Evolutionary conservation across 2,113 vertebrate genomes (phyloP).

Genomic region (Tetrax tetrax): DNA sequence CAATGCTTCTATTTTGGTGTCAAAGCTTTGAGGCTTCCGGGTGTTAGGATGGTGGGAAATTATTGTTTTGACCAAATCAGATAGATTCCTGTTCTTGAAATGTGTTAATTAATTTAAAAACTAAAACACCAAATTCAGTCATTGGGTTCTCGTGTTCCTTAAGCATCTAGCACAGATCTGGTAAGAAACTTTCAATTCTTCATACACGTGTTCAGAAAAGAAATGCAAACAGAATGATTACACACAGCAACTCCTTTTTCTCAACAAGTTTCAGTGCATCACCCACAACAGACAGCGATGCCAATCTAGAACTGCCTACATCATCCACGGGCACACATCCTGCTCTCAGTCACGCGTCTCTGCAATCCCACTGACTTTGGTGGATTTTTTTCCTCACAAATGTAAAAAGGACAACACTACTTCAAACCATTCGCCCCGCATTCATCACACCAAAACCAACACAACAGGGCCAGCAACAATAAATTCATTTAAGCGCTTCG

Average conservation of each 20-base stretch:
- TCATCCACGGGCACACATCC: background rate
- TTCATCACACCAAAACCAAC: background rate
- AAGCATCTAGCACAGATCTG: background rate
- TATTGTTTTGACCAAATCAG: background rate
- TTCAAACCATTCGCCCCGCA: background rate
- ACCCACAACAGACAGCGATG: fast-evolving
- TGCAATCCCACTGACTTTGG: background rate
- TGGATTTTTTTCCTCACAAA: background rate
- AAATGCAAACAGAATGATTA: background rate
- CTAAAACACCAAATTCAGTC: background rate
- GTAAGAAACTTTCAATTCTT: background rate
- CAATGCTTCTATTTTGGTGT: background rate
- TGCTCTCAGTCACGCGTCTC: fast-evolving
- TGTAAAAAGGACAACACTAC: background rate
- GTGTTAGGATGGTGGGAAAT: background rate
- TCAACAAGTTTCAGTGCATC: background rate
- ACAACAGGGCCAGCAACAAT: background rate
- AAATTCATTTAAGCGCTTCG: background rate
- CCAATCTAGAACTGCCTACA: background rate
- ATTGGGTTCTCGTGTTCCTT: background rate
- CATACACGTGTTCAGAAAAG: background rate
- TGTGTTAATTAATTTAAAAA: background rate
- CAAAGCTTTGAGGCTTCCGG: background rate
- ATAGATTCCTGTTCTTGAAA: background rate
- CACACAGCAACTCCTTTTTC: background rate